A percentile compares a stretch with the other conserved stretches of the same genome.
These are phyloP conservation scores for Acrocyrtus sp. DNA, from an alignment of 2,888 invertebrate genomes.

Conservation along the genomic window DNA sequence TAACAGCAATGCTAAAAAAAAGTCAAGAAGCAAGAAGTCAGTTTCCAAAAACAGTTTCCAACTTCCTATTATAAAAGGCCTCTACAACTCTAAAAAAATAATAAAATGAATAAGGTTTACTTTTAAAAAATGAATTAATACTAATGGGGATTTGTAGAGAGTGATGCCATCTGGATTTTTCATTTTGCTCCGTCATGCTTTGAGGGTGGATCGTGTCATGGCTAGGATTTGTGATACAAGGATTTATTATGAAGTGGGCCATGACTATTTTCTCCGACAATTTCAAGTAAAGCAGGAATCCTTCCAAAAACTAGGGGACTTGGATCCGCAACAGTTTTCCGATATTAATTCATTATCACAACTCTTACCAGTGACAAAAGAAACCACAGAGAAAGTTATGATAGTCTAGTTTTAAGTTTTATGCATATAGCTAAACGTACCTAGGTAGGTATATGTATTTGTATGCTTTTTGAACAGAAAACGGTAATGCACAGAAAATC, in stretches of 20 bases:
- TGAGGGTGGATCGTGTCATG: conserved; percentile 94
- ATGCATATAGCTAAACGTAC: background rate
- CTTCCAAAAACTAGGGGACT: conserved; percentile 47
- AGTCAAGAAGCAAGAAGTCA: no score
- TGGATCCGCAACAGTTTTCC: conserved; percentile 50
- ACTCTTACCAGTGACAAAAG: conserved; percentile 48
- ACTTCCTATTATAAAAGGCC: no score
- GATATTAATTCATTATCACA: conserved; percentile 58
- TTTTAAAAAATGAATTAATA: no score
- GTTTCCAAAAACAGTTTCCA: no score
- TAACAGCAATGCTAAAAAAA: no score
- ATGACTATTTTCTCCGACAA: conserved; percentile 84
- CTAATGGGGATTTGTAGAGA: no score
- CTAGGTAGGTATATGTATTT: background rate
- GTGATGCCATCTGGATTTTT: conserved; percentile 97
- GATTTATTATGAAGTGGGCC: conserved; percentile 80
- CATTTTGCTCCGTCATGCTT: conserved; percentile 87
- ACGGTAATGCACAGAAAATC: background rate
- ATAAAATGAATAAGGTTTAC: no score
- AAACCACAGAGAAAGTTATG: conserved; percentile 55
- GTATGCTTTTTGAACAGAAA: background rate
- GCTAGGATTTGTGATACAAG: conserved; percentile 89
- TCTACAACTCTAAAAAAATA: no score
- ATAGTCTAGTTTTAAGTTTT: conserved; percentile 17
- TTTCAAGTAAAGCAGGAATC: conserved; percentile 79